Conservation (phyloP, 2,113 vertebrate species). For the Terrapene triunguis region DNA sequence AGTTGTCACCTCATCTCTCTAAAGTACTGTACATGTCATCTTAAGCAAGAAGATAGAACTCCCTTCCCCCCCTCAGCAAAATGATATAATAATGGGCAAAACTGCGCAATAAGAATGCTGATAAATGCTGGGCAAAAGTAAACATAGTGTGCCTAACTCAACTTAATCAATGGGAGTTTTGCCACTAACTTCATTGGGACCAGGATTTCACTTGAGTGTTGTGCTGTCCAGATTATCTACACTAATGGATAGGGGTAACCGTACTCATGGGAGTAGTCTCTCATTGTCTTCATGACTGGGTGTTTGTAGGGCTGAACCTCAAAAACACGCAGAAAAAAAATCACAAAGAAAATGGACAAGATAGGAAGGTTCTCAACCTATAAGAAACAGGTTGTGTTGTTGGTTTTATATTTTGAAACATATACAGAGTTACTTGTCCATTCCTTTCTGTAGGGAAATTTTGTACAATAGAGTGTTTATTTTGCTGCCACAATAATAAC, state of each 20-base stretch:
- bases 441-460: background rate
- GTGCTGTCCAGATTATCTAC: background rate
- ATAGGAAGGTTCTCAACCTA: background rate
- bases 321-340: background rate
- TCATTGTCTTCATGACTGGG: background rate
- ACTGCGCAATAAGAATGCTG: background rate
- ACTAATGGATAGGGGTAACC: background rate
- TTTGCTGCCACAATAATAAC: background rate
- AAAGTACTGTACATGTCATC: background rate
- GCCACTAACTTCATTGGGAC: background rate
- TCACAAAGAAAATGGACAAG: background rate
- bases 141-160: background rate
- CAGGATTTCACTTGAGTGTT: background rate
- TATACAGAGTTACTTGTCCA: background rate
- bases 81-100: background rate
- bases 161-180: background rate
- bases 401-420: background rate
- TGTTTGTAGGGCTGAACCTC: background rate
- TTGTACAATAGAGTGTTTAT: rapidly evolving
- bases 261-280: background rate
- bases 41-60: background rate
- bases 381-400: background rate
- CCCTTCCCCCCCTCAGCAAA: background rate
- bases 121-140: background rate
- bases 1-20: background rate